These are phyloP conservation scores for Salvator merianae DNA, from an alignment of 2,113 vertebrate genomes.

Conservation along the genomic window DNA sequence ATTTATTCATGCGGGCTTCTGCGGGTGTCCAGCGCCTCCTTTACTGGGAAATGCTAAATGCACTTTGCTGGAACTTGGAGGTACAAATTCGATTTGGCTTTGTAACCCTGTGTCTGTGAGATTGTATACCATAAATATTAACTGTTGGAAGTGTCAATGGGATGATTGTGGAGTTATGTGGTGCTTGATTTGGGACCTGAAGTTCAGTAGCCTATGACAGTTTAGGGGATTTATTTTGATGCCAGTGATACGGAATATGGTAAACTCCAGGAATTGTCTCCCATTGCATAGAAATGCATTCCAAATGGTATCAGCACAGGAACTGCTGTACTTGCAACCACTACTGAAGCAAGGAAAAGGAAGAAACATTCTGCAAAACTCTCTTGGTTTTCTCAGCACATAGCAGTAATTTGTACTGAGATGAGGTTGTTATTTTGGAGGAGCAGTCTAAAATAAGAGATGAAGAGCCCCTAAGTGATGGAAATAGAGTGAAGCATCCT, in stretches of 20 bases:
- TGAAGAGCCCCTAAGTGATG: neutral
- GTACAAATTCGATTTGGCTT: neutral
- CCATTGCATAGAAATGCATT: neutral
- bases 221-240: neutral
- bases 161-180: neutral
- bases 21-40: fast-evolving
- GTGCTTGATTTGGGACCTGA: too few relatives aligned
- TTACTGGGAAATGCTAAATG: neutral
- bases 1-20: neutral
- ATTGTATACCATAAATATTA: neutral
- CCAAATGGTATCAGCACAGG: too few relatives aligned
- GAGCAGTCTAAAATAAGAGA: neutral
- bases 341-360: neutral
- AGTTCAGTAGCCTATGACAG: neutral
- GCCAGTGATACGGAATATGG: neutral
- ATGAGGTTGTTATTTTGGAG: neutral
- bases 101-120: neutral
- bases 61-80: conserved; percentile 6
- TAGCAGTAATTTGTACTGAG: neutral
- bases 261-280: neutral
- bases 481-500: neutral
- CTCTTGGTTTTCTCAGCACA: too few relatives aligned
- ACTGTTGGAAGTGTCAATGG: neutral
- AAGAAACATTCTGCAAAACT: neutral
- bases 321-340: too few relatives aligned